Evolutionary conservation across 2,888 invertebrate species (phyloP).

Genomic region (Dermolepida albohirtum): DNA sequence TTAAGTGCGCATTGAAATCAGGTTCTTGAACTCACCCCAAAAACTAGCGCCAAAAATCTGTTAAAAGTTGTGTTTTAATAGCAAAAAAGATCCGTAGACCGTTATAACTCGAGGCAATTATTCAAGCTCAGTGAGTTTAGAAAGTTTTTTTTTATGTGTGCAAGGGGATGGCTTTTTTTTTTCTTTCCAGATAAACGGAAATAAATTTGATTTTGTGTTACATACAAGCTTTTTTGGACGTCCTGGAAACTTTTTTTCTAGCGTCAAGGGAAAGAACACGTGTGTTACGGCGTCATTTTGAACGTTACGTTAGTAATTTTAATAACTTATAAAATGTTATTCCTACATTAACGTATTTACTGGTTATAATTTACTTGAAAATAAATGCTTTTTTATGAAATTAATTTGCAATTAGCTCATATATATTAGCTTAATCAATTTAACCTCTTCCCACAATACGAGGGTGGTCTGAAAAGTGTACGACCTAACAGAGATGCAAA

Average conservation of each 20-base stretch:
- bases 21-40: conserved; percentile 47
- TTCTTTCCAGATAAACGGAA: conserved; percentile 20
- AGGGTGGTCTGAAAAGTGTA: no score
- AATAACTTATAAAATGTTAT: no score
- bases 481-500: no score
- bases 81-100: conserved; percentile 30
- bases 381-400: no score
- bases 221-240: conserved; percentile 9
- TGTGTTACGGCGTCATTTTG: background rate
- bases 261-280: conserved; percentile 13
- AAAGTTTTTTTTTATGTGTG: conserved; percentile 9
- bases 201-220: conserved; percentile 33
- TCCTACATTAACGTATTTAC: no score
- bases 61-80: conserved; percentile 41
- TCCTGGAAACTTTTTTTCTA: conserved; percentile 21
- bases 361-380: no score
- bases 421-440: no score
- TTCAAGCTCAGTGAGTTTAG: conserved; percentile 37
- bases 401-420: no score
- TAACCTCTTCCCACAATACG: no score
- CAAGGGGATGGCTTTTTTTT: conserved; percentile 17
- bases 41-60: conserved; percentile 44
- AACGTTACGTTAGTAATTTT: background rate
- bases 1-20: conserved; percentile 43
- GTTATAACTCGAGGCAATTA: conserved; percentile 37